Conservation (phyloP, 2,113 vertebrate species). For the Chunga burmeisteri region DNA sequence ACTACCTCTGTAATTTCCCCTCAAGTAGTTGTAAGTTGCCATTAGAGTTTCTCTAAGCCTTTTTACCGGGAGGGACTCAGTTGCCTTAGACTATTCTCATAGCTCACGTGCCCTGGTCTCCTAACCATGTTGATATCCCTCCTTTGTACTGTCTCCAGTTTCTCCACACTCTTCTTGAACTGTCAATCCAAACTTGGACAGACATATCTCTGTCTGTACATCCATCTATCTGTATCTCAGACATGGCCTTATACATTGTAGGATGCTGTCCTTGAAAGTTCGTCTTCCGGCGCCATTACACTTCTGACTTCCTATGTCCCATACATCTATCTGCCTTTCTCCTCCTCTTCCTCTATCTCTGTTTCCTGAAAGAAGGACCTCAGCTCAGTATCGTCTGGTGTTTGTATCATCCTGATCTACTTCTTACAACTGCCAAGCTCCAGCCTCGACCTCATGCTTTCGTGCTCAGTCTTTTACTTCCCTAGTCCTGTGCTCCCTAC, state of each 20-base stretch:
- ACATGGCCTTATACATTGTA: background rate
- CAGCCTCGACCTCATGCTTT: background rate
- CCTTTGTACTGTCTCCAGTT: background rate
- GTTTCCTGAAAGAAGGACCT: background rate
- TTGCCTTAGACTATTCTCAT: background rate
- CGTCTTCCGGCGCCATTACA: background rate
- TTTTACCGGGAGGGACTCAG: background rate
- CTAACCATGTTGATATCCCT: background rate
- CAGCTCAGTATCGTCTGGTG: background rate
- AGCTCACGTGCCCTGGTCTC: background rate
- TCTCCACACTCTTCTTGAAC: background rate
- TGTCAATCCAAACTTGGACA: background rate
- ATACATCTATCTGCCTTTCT: background rate
- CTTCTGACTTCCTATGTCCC: background rate
- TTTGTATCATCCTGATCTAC: background rate
- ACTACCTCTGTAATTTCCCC: background rate
- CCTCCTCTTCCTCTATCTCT: background rate
- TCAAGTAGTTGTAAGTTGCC: background rate
- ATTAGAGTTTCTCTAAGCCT: background rate
- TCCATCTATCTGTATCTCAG: background rate
- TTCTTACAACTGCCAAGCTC: background rate
- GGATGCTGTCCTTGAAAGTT: background rate
- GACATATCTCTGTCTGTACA: background rate
- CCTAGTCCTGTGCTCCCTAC: accelerated
- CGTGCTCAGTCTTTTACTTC: background rate